phyloP scores from a whole-genome alignment of 2,113 vertebrate genomes.

The Melanotaenia duboulayi region DNA sequence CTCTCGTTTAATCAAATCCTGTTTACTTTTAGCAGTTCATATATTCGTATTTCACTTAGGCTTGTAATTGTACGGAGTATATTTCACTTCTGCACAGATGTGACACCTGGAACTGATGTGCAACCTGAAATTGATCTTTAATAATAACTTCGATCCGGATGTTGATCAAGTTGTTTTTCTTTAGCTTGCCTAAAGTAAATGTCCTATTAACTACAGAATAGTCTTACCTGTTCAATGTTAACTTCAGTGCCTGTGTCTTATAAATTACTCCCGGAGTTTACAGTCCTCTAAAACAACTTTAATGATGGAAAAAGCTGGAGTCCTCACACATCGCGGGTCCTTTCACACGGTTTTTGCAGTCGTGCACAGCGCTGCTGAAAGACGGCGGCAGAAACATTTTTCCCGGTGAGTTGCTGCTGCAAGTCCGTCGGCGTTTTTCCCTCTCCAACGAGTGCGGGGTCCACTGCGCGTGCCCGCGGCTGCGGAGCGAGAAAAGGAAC shows the following conservation, averaged over 20 bases:
- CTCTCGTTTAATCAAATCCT: neutral
- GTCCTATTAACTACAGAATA: constrained; percentile 17
- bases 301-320: constrained; percentile 59
- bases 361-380: constrained; percentile 35
- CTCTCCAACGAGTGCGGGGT: constrained; percentile 57
- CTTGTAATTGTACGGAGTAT: neutral
- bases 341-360: constrained; percentile 60
- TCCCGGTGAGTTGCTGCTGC: constrained; percentile 70
- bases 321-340: constrained; percentile 51
- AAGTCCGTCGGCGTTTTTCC: constrained; percentile 71
- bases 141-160: neutral
- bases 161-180: neutral
- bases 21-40: neutral
- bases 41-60: neutral
- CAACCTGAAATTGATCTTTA: constrained; percentile 14
- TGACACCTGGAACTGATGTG: neutral
- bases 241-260: constrained; percentile 56
- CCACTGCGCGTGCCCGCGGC: constrained; percentile 78
- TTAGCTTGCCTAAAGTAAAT: neutral
- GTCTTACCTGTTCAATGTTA: constrained; percentile 77
- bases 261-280: constrained; percentile 43
- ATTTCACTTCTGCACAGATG: neutral
- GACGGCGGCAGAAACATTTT: constrained; percentile 77
- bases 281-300: constrained; percentile 63
- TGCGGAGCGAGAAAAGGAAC: constrained; percentile 55